These are phyloP conservation scores for Drosophila serrata DNA, from an alignment of 1,140 invertebrate species.

Conservation along the genomic window DNA sequence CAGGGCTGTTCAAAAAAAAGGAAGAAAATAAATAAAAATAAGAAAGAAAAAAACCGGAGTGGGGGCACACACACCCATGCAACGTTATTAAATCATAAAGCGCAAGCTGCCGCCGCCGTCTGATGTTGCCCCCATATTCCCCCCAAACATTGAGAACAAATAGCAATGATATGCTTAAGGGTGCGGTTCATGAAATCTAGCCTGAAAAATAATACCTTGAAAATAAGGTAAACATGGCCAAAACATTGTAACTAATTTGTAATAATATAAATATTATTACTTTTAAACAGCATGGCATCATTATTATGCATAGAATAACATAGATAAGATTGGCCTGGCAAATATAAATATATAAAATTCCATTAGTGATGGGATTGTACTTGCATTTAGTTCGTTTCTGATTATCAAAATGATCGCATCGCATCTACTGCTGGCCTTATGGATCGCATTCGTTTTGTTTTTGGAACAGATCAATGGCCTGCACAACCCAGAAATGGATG, in stretches of 20 bases:
- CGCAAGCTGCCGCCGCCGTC: slow-evolving; percentile 69
- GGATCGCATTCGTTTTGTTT: not conserved
- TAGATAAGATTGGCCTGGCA: not conserved
- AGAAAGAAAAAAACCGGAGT: not conserved
- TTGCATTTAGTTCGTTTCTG: not conserved
- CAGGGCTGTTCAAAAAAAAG: not conserved
- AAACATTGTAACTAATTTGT: not conserved
- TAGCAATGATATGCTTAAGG: slow-evolving; percentile 28
- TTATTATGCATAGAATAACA: too few species aligned
- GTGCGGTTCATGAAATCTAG: not conserved
- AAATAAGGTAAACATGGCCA: not conserved
- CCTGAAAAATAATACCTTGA: not conserved
- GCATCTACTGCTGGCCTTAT: not conserved
- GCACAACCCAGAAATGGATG: not conserved
- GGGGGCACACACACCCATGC: slow-evolving; percentile 49
- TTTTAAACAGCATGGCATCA: too few species aligned
- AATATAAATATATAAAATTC: not conserved
- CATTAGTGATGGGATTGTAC: not conserved
- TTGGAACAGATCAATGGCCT: not conserved
- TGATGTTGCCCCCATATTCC: slow-evolving; percentile 54
- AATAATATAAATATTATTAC: not conserved
- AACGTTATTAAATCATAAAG: slow-evolving; percentile 81
- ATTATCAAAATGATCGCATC: not conserved
- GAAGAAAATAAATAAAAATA: too few species aligned
- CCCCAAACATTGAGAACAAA: slow-evolving; percentile 46